Base-by-base conservation (phyloP, 1,140 invertebrate genomes). In the Venturia canescens region DNA sequence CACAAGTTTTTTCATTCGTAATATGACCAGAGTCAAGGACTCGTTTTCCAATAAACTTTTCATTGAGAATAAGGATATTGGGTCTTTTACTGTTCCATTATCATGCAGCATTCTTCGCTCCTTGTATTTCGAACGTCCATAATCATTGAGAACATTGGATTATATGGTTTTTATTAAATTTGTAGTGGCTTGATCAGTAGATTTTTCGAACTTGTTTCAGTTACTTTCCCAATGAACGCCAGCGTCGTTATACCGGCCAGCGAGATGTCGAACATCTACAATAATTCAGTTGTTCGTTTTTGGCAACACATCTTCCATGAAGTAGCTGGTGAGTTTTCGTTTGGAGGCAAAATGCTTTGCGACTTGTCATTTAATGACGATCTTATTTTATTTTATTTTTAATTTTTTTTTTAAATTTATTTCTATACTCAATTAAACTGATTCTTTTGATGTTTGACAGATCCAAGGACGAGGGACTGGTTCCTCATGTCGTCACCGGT, bases 401-500 rank as follows among this genome's bases (percentile, higher is more conserved):
- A n/a, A n/a, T n/a, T n/a, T n/a, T n/a, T n/a, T n/a, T n/a, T n/a
- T n/a, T n/a, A n/a, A n/a, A 75, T 66, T 79, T 79, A 34, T 63
- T 77, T 44, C 67, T 84, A 21, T 79, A 13, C 13, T 44, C 38
- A 11, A 44, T 44, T 44, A 9, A 44, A 11, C 11, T 44, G 13
- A 27, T 66, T 66, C 9, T 66, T 13, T 3, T 27, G 18, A 70
- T 80, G 78, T 69, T 53, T 87, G 85, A 63, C 89, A 97, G 96
- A 97, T 94, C 93, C 93, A 5, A 94, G 97, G 84, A 97, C 97
- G 50, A 96, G 95, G 83, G 94, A 97, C 83, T 98, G 97, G 97
- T 95, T 96, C 81, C 90, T 98, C 16, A 96, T 98, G 90, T 93
- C 93, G 26, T 95, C 95, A 4, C 96, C 96, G 0, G 90, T 95